Evolutionary conservation across 2,797 vertebrate species (phyloP), one percentile per base, ranked within the genome.

Genomic region (Tachyglossus aculeatus): DNA sequence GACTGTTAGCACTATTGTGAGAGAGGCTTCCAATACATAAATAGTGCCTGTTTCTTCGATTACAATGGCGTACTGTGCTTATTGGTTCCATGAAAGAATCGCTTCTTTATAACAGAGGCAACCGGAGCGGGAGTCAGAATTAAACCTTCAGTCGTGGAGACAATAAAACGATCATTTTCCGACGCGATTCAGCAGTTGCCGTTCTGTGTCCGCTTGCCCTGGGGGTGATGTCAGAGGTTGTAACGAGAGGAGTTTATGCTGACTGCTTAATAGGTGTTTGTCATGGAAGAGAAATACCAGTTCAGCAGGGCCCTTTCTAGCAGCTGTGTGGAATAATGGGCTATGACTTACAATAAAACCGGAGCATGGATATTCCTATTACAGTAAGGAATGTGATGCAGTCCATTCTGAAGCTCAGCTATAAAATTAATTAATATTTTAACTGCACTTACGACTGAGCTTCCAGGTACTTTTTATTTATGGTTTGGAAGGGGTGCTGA

Each of bases 21-120:
- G 78, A 91, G 67, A 86, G 87, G 86, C 87, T 92, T 91, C 90
- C 90, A 87, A 91, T 91, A 86, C 88, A 93, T 94, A 95, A 94
- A 95, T 92, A 93, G 92, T 88, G 93, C 92, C 95, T 95, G 93
- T 95, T 93, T 92, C 89, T 92, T 85, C 84, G 86, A 94, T 91
- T 88, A 95, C 94, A 96, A 94, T 93, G 90, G 91, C 80, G 87
- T 89, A 90, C 93, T 95, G 93, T 96, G 93, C 90, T 92, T 90
- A 84, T 91, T 94, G 93, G 88, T 93, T 87, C 84, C 59, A 33
- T 27, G 74, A 79, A 92, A 94, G 94, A 95, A 95, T 94, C 77
- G 24, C 84, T 82, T 77, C 86, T 95, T 93, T 94, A 92, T 88
- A 88, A 62, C 83, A 71, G 84, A 82, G 80, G 84, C 76, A 87